phyloP scores from a whole-genome alignment of 1,140 invertebrate genomes.

The Euwallacea fornicatus region DNA sequence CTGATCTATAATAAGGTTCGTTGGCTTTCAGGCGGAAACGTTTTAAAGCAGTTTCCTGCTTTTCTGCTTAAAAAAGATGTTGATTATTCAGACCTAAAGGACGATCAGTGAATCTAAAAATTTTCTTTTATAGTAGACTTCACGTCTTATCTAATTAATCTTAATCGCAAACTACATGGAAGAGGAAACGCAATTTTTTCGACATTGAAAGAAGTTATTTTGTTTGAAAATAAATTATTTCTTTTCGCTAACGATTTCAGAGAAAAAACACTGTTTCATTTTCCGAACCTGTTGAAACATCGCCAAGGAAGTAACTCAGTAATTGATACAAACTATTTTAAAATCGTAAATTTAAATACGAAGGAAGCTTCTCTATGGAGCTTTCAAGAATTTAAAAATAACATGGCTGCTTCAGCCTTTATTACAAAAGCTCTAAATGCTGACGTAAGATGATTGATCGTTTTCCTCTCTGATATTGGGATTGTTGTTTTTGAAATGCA shows the following conservation, averaged over 20 bases:
- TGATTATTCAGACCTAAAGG: conserved; percentile 45
- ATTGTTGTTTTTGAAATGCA: conserved; percentile 44
- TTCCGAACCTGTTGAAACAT: conserved; percentile 33
- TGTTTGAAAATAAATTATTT: conserved; percentile 47
- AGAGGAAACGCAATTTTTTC: conserved; percentile 44
- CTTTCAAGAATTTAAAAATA: conserved; percentile 45
- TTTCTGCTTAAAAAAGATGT: conserved; percentile 10
- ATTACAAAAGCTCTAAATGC: conserved; percentile 46
- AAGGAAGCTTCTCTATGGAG: conserved; percentile 43
- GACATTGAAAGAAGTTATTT: conserved; percentile 39
- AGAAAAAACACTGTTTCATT: conserved; percentile 36
- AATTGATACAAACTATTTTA: conserved; percentile 42
- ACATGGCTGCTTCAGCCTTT: conserved; percentile 45
- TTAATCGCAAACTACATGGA: conserved; percentile 48
- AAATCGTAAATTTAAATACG: conserved; percentile 44
- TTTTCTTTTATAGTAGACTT: conserved; percentile 48
- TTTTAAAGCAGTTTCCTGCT: conserved; percentile 37
- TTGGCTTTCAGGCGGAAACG: conserved; percentile 43
- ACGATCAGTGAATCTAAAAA: conserved; percentile 49
- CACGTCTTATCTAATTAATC: conserved; percentile 46
- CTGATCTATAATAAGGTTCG: conserved; percentile 45
- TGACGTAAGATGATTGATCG: conserved; percentile 41
- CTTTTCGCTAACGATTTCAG: conserved; percentile 38
- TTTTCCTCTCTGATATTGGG: conserved; percentile 45
- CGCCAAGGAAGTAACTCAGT: conserved; percentile 34